Conservation (phyloP, 2,797 vertebrate species). For the Tragelaphus oryx region DNA sequence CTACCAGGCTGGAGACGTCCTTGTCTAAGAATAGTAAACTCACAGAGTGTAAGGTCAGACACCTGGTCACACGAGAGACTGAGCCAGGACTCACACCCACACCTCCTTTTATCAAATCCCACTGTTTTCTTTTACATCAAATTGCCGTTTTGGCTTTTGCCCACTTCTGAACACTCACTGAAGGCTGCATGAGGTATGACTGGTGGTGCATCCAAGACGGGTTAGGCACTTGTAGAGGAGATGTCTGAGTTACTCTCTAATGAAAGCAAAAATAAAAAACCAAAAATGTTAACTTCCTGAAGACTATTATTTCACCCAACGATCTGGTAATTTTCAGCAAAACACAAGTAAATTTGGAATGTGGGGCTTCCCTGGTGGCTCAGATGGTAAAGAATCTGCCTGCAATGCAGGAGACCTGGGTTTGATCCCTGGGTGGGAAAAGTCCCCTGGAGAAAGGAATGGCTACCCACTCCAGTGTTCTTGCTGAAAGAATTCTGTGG, state of each 20-base stretch:
- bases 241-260: conserved; percentile 66
- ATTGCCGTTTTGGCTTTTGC: neutral
- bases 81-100: conserved; percentile 28
- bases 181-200: conserved; percentile 94
- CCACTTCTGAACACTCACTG: conserved; percentile 83
- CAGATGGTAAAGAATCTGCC: neutral
- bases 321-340: neutral
- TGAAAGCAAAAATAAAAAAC: conserved; percentile 43
- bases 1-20: neutral
- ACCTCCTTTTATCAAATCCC: neutral
- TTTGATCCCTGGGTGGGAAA: neutral
- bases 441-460: neutral
- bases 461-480: neutral
- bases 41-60: neutral
- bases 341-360: neutral
- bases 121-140: neutral
- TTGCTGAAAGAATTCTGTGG: neutral
- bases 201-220: conserved; percentile 95
- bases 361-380: neutral
- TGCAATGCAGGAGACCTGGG: neutral
- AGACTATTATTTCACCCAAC: neutral
- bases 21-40: neutral
- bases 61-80: neutral
- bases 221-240: conserved; percentile 86
- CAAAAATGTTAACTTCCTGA: conserved; percentile 1